These are phyloP conservation scores for Ariolimax columbianus DNA, from an alignment of 2,888 invertebrate genomes.

Conservation along the genomic window DNA sequence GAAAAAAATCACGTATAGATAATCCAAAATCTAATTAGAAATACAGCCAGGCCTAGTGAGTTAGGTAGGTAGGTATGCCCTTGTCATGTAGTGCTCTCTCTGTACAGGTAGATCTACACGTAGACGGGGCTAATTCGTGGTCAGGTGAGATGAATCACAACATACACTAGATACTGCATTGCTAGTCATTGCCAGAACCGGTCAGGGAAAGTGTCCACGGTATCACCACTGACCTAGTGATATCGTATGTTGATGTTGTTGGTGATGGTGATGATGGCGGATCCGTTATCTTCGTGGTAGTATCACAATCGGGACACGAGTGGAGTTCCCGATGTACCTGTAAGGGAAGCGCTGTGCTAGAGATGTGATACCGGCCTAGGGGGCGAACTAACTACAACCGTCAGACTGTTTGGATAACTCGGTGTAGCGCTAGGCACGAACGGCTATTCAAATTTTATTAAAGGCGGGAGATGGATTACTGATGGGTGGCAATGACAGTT, in stretches of 20 bases:
- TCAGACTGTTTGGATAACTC: slow-evolving; percentile 30
- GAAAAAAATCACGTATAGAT: background rate
- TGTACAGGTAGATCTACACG: too few relatives aligned
- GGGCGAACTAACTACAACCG: slow-evolving; percentile 17
- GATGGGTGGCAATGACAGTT: slow-evolving; percentile 15
- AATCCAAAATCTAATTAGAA: background rate
- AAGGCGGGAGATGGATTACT: slow-evolving; percentile 20
- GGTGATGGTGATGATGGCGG: background rate
- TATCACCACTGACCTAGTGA: background rate
- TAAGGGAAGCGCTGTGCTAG: background rate
- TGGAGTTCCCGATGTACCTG: slow-evolving; percentile 7
- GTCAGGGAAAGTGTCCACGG: background rate
- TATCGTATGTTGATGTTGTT: background rate
- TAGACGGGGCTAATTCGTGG: too few relatives aligned
- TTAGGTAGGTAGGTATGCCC: too few relatives aligned
- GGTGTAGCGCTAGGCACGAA: background rate
- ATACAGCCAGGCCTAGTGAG: background rate
- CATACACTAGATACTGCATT: background rate
- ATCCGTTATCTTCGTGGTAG: background rate
- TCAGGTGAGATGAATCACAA: background rate
- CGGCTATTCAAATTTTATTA: slow-evolving; percentile 28
- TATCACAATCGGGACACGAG: background rate
- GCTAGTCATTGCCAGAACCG: background rate
- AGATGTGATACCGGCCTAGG: slow-evolving; percentile 2
- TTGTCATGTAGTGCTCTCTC: too few relatives aligned